Evolutionary conservation across 2,888 invertebrate species (phyloP).

Genomic region (Microchrysa polita): DNA sequence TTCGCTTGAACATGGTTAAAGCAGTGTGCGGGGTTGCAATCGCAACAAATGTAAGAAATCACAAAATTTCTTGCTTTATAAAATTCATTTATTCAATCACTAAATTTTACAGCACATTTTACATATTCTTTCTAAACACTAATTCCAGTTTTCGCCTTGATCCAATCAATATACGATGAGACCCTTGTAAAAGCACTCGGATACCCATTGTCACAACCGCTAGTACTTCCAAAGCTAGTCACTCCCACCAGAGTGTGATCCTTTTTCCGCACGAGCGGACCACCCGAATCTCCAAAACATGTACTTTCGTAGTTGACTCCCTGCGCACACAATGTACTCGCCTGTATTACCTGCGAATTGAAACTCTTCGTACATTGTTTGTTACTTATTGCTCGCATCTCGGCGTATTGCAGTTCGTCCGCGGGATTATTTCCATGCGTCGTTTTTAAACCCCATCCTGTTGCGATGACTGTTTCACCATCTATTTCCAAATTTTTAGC

Average conservation of each 20-base stretch:
- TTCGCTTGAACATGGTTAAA: too few relatives aligned
- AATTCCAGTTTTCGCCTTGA: slow-evolving; percentile 58
- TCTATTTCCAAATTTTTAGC: slow-evolving; percentile 53
- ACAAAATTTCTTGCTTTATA: too few relatives aligned
- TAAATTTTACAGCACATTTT: too few relatives aligned
- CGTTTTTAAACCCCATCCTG: slow-evolving; percentile 59
- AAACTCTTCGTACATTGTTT: slow-evolving; percentile 58
- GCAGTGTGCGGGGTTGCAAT: too few relatives aligned
- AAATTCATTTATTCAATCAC: too few relatives aligned
- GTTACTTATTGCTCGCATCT: slow-evolving; percentile 60
- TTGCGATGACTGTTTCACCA: slow-evolving; percentile 59
- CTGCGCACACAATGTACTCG: slow-evolving; percentile 60
- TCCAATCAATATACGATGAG: slow-evolving; percentile 61
- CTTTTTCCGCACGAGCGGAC: slow-evolving; percentile 60
- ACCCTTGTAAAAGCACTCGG: slow-evolving; percentile 62
- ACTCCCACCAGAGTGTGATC: slow-evolving; percentile 60
- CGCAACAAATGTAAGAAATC: too few relatives aligned
- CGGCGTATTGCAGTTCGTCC: slow-evolving; percentile 61
- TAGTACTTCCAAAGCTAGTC: slow-evolving; percentile 62
- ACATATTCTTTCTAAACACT: not conserved
- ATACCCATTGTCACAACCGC: slow-evolving; percentile 60
- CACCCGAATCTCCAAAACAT: slow-evolving; percentile 63
- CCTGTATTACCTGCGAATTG: slow-evolving; percentile 57
- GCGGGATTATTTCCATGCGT: slow-evolving; percentile 51
- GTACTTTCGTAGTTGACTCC: slow-evolving; percentile 60